Evolutionary conservation across 2,113 vertebrate genomes (phyloP).

Genomic region (Thermophis baileyi): DNA sequence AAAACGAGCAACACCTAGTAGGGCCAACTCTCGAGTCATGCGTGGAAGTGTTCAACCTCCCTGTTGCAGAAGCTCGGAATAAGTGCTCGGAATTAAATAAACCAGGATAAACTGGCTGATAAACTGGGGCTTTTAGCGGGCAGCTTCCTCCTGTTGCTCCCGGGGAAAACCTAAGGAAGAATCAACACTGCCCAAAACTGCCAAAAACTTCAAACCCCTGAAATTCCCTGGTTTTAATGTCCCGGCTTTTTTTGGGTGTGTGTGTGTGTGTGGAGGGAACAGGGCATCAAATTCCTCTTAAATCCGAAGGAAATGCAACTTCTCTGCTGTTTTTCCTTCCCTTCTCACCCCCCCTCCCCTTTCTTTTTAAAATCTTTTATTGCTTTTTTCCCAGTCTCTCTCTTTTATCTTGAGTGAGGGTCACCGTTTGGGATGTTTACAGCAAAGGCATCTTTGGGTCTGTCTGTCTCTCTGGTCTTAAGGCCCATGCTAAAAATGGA

Average conservation of each 20-base stretch:
- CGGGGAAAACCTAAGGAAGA: not conserved
- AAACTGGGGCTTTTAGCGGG: not conserved
- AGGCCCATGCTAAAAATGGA: slow-evolving; percentile 23
- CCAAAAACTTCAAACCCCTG: not conserved
- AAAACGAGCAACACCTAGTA: not conserved
- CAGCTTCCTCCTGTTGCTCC: not conserved
- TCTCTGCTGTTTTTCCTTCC: not conserved
- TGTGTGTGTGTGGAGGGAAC: too few relatives aligned
- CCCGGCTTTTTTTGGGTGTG: not conserved
- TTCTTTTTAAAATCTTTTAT: slow-evolving; percentile 82
- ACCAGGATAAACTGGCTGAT: not conserved
- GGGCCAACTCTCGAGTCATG: not conserved
- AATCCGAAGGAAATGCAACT: slow-evolving; percentile 6
- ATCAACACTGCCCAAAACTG: not conserved
- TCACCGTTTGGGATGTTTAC: slow-evolving; percentile 80
- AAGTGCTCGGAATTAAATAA: not conserved
- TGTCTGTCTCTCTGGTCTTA: not conserved
- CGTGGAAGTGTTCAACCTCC: not conserved
- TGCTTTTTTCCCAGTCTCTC: slow-evolving; percentile 83
- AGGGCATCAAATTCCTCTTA: not conserved
- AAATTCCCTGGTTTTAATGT: not conserved
- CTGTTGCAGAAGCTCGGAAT: not conserved
- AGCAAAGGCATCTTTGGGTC: slow-evolving; percentile 26
- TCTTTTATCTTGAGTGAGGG: slow-evolving; percentile 77
- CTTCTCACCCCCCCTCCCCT: not conserved